phyloP scores from a whole-genome alignment of 2,888 invertebrate species.

The Apodemia mormo region DNA sequence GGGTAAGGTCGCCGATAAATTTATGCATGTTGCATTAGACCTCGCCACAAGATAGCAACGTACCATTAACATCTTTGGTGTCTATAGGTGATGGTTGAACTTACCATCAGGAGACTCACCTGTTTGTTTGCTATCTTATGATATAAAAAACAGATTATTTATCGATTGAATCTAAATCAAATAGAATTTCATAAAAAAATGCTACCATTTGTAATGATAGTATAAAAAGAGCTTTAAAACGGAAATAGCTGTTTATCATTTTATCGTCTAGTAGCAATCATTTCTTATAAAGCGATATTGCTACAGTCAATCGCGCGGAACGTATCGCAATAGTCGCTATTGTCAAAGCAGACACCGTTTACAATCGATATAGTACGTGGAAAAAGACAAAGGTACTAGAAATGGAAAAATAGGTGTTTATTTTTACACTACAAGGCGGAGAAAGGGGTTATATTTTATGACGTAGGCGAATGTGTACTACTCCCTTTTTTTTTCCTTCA shows the following conservation, averaged over 20 bases:
- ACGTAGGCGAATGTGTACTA: too few species aligned
- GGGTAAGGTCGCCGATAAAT: too few species aligned
- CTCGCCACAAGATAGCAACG: too few species aligned
- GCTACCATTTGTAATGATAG: background rate
- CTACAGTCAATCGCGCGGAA: conserved; percentile 4
- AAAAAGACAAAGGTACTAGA: background rate
- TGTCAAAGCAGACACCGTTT: background rate
- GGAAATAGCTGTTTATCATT: conserved; percentile 2
- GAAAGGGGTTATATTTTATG: background rate
- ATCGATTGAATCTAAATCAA: background rate
- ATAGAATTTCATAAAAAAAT: background rate
- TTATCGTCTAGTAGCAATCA: background rate
- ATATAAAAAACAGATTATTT: background rate
- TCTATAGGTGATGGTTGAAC: too few species aligned
- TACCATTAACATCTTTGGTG: too few species aligned
- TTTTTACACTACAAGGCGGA: background rate
- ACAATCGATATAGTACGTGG: conserved; percentile 14
- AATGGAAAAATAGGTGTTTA: background rate
- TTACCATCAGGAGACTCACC: too few species aligned
- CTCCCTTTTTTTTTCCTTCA: too few species aligned
- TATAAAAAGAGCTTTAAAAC: background rate
- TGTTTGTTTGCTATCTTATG: too few species aligned
- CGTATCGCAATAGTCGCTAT: background rate
- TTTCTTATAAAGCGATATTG: conserved; percentile 9
- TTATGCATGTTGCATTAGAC: too few species aligned